A percentile compares a stretch with the other conserved stretches of the same genome.
phyloP scores from a whole-genome alignment of 2,888 invertebrate genomes.

The Lepidocyrtoides sp. region DNA sequence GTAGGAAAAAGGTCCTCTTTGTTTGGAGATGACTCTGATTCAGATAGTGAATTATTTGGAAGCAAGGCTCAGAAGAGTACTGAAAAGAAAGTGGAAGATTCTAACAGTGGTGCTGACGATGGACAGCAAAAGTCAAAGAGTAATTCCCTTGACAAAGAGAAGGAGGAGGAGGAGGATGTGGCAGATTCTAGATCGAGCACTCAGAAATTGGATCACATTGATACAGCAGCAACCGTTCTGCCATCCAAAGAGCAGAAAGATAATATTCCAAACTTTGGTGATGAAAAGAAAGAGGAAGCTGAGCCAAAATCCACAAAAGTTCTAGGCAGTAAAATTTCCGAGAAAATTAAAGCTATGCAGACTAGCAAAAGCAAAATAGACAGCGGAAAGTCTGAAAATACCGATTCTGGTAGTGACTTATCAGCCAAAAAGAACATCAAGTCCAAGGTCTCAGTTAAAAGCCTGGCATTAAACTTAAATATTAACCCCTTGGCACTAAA shows the following conservation, averaged over 20 bases:
- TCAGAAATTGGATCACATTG: not conserved
- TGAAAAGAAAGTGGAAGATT: not conserved
- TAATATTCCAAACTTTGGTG: not conserved
- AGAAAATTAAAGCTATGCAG: constrained; percentile 70
- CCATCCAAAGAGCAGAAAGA: not conserved
- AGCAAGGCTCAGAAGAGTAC: constrained; percentile 29
- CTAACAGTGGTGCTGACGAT: not conserved
- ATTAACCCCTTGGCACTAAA: constrained; percentile 82
- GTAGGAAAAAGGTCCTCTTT: constrained; percentile 25
- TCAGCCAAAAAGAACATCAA: constrained; percentile 16
- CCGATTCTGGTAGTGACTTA: no score
- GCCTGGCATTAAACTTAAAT: constrained; percentile 74
- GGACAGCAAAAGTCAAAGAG: not conserved
- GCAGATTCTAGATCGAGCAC: not conserved
- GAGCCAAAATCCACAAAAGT: constrained; percentile 36
- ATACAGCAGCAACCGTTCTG: not conserved
- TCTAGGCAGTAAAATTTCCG: constrained; percentile 65
- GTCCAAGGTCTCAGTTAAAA: constrained; percentile 73
- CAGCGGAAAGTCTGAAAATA: not conserved
- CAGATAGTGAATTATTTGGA: constrained; percentile 58
- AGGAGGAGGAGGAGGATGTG: not conserved
- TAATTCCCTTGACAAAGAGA: not conserved
- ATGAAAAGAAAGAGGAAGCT: not conserved
- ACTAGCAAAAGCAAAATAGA: not conserved
- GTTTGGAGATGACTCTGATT: constrained; percentile 62